phyloP scores from a whole-genome alignment of 2,888 invertebrate genomes.

The Drosophila nr. perissopoda region DNA sequence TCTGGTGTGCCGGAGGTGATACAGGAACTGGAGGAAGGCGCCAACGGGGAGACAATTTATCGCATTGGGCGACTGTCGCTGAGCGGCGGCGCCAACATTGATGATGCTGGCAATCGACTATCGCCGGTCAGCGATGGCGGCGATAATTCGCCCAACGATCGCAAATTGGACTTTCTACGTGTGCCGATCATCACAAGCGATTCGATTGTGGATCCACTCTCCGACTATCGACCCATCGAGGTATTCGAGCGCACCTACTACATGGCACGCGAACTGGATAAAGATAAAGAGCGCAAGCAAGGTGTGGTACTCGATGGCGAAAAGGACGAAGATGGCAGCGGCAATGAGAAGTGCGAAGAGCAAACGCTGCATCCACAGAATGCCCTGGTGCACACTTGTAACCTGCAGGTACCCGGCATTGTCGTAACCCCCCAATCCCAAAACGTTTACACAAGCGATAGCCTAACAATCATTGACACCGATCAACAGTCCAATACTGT shows the following conservation, averaged over 20 bases:
- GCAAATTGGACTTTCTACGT: conserved; percentile 78
- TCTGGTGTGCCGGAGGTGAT: conserved; percentile 86
- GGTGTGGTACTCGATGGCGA: conserved; percentile 35
- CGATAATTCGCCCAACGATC: conserved; percentile 68
- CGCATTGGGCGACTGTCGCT: conserved; percentile 79
- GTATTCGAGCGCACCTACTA: conserved; percentile 84
- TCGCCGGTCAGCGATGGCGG: conserved; percentile 68
- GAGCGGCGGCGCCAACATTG: conserved; percentile 83
- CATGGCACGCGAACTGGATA: conserved; percentile 78
- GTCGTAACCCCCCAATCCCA: conserved; percentile 76
- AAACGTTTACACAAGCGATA: conserved; percentile 86
- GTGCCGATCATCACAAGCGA: conserved; percentile 82
- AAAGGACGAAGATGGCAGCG: conserved; percentile 49
- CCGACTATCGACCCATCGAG: conserved; percentile 83
- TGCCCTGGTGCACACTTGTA: conserved; percentile 73
- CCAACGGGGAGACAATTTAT: conserved; percentile 71
- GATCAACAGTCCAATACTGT: conserved; percentile 84
- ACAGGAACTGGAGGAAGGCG: conserved; percentile 81
- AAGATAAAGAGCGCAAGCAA: conserved; percentile 68
- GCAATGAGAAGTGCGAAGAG: conserved; percentile 39
- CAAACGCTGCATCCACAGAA: conserved; percentile 21
- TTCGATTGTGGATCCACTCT: conserved; percentile 82
- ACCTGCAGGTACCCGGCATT: conserved; percentile 83
- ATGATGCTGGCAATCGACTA: conserved; percentile 78
- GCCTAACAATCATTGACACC: conserved; percentile 89